Percentiles rank a stretch among this genome's conserved stretches.
phyloP scores from a whole-genome alignment of 2,113 vertebrate genomes.

The Tiliqua scincoides region DNA sequence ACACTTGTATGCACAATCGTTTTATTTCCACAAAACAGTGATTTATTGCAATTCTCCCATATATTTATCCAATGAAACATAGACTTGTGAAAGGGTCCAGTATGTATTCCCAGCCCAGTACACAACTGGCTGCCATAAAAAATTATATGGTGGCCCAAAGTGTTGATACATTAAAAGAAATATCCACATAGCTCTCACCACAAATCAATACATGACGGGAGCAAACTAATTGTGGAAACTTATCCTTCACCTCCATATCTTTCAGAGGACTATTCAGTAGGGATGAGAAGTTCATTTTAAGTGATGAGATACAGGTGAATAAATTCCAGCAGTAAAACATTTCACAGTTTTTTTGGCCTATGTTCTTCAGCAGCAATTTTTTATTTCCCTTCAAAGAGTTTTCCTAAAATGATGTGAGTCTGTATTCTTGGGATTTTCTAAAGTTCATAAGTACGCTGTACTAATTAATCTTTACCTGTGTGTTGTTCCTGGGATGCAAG shows the following conservation, averaged over 20 bases:
- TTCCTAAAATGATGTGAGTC: constrained; percentile 18
- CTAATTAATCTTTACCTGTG: not conserved
- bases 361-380: not conserved
- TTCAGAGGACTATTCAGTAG: not conserved
- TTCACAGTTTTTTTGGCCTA: not conserved
- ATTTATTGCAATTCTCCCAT: not conserved
- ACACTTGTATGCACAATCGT: constrained; percentile 5
- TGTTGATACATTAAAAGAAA: not conserved
- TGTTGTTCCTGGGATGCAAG: not conserved
- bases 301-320: not conserved
- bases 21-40: not conserved
- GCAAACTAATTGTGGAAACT: not conserved
- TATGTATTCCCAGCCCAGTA: not conserved
- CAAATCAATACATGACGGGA: not conserved
- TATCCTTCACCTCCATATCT: not conserved
- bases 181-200: not conserved
- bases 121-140: not conserved
- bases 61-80: not conserved
- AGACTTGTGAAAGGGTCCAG: not conserved
- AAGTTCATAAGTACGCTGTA: not conserved
- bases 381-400: constrained; percentile 17
- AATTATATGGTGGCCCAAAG: not conserved
- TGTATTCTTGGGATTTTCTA: constrained; percentile 7
- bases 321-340: not conserved
- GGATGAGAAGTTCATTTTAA: constrained; percentile 6